Evolutionary conservation across 1,140 invertebrate genomes (phyloP), one percentile per base, ranked within the genome.

Genomic region (Macrostomum lignano): DNA sequence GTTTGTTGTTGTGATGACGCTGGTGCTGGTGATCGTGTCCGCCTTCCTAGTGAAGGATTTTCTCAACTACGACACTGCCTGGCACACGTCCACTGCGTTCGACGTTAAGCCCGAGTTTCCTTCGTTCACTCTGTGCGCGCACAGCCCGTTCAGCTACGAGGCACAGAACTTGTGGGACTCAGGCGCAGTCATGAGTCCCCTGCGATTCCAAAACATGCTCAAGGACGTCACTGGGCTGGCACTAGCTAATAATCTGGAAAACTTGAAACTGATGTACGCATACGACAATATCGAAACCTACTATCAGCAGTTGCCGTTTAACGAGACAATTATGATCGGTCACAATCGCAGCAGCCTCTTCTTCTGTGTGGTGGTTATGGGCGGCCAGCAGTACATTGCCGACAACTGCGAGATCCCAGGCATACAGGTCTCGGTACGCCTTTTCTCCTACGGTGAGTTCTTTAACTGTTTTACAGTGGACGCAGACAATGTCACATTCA

Each of bases 281-380:
- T 17, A 28, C 19, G 26, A 28, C 9, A 28, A 28, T 15, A 28
- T 28, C 9, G 26, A 28, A 17, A 28, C 15, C 26, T 28, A 28
- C 19, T 28, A 28, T 9, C 5, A 7, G 9, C 15, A 9, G 7
- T 15, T 28, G 14, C 14, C 15, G 7, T 28, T 15, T 28, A 17
- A 28, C 4, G 15, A 5, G 15, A 3, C 26, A 28, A 15, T 28
- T 15, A 28, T 15, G 4, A 28, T 28, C 9, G 19, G 26, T 28
- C 26, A 28, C 9, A 17, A 17, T 5, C 5, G 7, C 15, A 17
- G 19, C 15, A 28, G 15, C 14, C 26, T 28, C 7, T 15, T 15
- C 7, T 28, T 5, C 9, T 28, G 26, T 9, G 26, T 17, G 9
- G 19, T 28, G 15, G 15, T 28, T 17, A 3, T 3, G 15, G 26